phyloP scores from a whole-genome alignment of 2,113 vertebrate genomes.

The Mormyrus iriodes region DNA sequence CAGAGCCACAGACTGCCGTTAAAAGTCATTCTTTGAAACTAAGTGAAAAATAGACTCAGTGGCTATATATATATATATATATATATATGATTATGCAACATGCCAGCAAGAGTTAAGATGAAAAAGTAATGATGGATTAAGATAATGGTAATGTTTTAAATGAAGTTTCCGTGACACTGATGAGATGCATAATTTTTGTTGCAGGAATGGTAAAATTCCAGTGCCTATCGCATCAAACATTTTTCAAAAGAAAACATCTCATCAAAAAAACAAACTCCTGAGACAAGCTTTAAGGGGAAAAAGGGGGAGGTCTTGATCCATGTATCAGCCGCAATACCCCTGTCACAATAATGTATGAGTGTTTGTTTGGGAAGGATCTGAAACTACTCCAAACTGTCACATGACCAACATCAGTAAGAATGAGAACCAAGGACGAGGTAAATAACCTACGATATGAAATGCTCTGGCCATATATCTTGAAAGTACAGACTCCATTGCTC shows the following conservation, averaged over 20 bases:
- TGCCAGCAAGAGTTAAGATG: neutral
- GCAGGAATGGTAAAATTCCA: neutral
- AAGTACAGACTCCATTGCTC: conserved; percentile 42
- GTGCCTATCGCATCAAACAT: neutral
- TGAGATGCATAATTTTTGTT: neutral
- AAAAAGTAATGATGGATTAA: neutral
- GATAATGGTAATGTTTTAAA: neutral
- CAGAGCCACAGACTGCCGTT: neutral
- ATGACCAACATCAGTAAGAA: conserved; percentile 54
- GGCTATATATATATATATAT: neutral
- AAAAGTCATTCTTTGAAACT: neutral
- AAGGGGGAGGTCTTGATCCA: conserved; percentile 22
- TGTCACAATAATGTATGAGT: conserved; percentile 48
- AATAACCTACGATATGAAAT: conserved; percentile 59
- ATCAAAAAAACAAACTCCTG: neutral
- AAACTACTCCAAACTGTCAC: conserved; percentile 57
- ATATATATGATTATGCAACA: too few relatives aligned
- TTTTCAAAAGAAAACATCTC: neutral
- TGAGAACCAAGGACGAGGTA: conserved; percentile 59
- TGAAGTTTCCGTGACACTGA: neutral
- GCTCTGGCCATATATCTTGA: conserved; percentile 50
- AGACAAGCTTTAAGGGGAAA: conserved; percentile 18
- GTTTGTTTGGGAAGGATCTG: conserved; percentile 43
- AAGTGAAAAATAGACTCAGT: neutral
- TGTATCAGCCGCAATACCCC: conserved; percentile 14